phyloP scores from a whole-genome alignment of 2,888 invertebrate genomes.

The Troilus luridus region DNA sequence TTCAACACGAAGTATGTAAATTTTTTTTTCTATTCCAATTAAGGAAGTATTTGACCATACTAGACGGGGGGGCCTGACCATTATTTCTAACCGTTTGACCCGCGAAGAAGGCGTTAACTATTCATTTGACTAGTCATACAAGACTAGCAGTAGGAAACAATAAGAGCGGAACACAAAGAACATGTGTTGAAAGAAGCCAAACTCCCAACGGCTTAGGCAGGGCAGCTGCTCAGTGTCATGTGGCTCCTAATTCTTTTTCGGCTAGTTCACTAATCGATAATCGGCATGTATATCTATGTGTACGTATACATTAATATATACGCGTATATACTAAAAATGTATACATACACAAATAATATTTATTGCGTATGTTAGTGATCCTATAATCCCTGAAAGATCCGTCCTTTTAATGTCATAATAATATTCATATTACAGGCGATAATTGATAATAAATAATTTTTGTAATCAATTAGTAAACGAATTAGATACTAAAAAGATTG shows the following conservation, averaged over 20 bases:
- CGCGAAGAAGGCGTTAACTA: conserved; percentile 31
- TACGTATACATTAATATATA: neutral
- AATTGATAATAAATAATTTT: too few species aligned
- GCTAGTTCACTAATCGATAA: neutral
- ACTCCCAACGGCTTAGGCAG: neutral
- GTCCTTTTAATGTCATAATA: too few species aligned
- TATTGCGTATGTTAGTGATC: too few species aligned
- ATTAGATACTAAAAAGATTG: too few species aligned
- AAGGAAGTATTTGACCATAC: neutral
- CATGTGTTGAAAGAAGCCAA: conserved; percentile 32
- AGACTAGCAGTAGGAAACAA: neutral
- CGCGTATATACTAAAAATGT: too few species aligned
- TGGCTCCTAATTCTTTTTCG: neutral
- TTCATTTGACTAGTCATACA: conserved; percentile 25
- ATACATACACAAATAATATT: too few species aligned
- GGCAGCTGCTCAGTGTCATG: neutral
- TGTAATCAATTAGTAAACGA: too few species aligned
- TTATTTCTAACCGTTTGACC: neutral
- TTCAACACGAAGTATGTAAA: neutral
- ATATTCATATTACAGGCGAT: too few species aligned
- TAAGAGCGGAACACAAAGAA: conserved; percentile 29
- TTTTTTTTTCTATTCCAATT: neutral
- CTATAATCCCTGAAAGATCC: too few species aligned
- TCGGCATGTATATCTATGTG: neutral
- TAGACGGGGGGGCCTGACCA: neutral